Evolutionary conservation across 1,140 invertebrate genomes (phyloP).

Genomic region (Aphis gossypii): DNA sequence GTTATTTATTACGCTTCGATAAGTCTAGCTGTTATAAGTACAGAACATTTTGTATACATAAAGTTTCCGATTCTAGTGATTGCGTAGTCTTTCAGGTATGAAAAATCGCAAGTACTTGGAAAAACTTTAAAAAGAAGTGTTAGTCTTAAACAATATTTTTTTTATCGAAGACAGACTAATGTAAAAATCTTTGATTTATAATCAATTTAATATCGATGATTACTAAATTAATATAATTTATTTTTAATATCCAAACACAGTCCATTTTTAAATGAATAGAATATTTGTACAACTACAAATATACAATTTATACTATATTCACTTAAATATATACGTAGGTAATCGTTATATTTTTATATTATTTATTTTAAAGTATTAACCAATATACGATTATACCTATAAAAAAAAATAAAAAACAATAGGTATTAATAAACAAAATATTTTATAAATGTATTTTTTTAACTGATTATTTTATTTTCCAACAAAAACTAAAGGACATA

Average conservation of each 20-base stretch:
- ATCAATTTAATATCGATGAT: not conserved
- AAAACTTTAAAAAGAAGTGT: slow-evolving; percentile 10
- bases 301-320: not conserved
- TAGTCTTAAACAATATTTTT: not conserved
- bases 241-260: not conserved
- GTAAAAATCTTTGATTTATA: not conserved
- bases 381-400: not conserved
- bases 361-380: not conserved
- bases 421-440: not conserved
- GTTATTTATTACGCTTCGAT: slow-evolving; percentile 36
- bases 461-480: too few relatives aligned
- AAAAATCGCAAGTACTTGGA: slow-evolving; percentile 6
- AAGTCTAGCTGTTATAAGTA: slow-evolving; percentile 24
- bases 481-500: too few relatives aligned
- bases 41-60: slow-evolving; percentile 34
- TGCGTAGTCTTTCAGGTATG: slow-evolving; percentile 43
- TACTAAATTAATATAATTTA: not conserved
- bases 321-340: not conserved
- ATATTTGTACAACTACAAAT: not conserved
- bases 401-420: not conserved
- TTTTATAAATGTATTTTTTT: not conserved
- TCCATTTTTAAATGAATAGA: not conserved
- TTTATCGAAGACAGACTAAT: not conserved
- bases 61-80: slow-evolving; percentile 35
- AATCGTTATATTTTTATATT: not conserved